These are phyloP conservation scores for Onychostoma macrolepis DNA, from an alignment of 2,113 vertebrate genomes.

Conservation along the genomic window DNA sequence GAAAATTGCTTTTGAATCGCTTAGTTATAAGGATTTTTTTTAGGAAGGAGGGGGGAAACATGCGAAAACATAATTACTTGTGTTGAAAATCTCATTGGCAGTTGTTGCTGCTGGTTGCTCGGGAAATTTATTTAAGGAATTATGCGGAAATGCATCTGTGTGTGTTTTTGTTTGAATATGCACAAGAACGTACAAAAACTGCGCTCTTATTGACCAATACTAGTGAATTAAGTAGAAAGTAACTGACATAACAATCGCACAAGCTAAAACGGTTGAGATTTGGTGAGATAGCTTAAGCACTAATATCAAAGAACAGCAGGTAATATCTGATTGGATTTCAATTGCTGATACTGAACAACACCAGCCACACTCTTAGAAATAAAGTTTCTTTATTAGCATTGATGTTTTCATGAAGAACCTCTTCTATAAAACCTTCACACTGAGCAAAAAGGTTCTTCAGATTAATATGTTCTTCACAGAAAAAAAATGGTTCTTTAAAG, in stretches of 20 bases:
- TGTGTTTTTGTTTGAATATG: neutral
- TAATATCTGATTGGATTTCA: constrained; percentile 23
- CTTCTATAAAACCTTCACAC: too few relatives aligned
- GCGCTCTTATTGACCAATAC: neutral
- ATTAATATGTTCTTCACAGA: too few relatives aligned
- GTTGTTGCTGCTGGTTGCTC: constrained; percentile 73
- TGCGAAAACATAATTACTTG: constrained; percentile 78
- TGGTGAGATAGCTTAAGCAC: neutral
- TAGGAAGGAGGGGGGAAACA: constrained; percentile 68
- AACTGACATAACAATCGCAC: neutral
- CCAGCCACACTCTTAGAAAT: too few relatives aligned
- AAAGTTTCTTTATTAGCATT: too few relatives aligned
- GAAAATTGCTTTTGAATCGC: constrained; percentile 86
- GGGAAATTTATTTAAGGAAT: constrained; percentile 72
- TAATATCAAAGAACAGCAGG: constrained; percentile 41
- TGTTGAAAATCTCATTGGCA: constrained; percentile 66
- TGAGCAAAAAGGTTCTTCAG: too few relatives aligned
- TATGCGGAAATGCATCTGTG: constrained; percentile 55
- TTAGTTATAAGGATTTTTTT: constrained; percentile 83
- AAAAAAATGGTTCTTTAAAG: too few relatives aligned
- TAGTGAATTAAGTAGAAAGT: neutral
- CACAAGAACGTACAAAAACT: neutral
- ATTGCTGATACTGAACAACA: neutral
- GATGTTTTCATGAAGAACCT: too few relatives aligned
- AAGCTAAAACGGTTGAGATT: neutral